Evolutionary conservation across 2,113 vertebrate species (phyloP).

Genomic region (Centropristis striata): DNA sequence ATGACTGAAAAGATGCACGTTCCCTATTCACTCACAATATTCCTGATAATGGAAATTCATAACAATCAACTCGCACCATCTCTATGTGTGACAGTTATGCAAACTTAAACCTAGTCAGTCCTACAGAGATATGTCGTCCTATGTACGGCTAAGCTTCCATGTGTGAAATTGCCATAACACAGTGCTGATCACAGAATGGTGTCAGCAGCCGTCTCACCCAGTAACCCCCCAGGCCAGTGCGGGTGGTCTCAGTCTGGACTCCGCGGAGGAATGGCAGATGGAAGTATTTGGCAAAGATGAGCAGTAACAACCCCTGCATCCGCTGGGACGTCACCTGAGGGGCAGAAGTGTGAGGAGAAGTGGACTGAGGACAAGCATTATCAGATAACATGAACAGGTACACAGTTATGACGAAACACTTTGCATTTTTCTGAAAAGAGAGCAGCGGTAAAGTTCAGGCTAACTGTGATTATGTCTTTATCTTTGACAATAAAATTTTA

Average conservation of each 20-base stretch:
- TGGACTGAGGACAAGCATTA: not conserved
- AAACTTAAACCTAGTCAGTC: conserved; percentile 7
- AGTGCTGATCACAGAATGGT: conserved; percentile 31
- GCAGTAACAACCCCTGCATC: conserved; percentile 95
- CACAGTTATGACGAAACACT: conserved; percentile 10
- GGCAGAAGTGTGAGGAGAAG: conserved; percentile 1
- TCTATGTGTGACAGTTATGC: not conserved
- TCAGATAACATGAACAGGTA: not conserved
- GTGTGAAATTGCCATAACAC: conserved; percentile 8
- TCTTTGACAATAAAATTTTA: not conserved
- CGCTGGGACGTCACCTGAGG: conserved; percentile 93
- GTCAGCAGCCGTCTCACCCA: conserved; percentile 85
- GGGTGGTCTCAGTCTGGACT: conserved; percentile 94
- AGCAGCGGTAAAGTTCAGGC: conserved; percentile 4
- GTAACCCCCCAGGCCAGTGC: conserved; percentile 91
- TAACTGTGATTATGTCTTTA: not conserved
- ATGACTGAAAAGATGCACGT: too few species aligned
- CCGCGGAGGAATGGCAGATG: conserved; percentile 92
- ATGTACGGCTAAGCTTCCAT: not conserved
- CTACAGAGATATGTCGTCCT: not conserved
- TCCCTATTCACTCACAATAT: too few species aligned
- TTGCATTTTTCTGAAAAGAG: conserved; percentile 31
- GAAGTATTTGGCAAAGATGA: conserved; percentile 96
- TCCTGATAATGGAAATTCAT: too few species aligned
- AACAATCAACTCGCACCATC: too few species aligned